A percentile compares a stretch with the other conserved stretches of the same genome.
phyloP scores from a whole-genome alignment of 2,888 invertebrate genomes.

The Cephus rjabovi region DNA sequence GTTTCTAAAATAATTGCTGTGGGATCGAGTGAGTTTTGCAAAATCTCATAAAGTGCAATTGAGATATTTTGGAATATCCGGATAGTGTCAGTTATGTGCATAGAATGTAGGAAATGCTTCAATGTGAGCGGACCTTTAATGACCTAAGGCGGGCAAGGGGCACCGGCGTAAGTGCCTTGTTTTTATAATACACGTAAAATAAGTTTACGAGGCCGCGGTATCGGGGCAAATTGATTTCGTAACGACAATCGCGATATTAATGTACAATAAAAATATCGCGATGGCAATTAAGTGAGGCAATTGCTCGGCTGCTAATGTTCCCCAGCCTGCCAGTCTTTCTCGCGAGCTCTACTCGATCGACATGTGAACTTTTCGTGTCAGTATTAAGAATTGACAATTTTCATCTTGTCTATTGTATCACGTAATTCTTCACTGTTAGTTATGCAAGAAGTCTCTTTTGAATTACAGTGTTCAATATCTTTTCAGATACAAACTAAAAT shows the following conservation, averaged over 20 bases:
- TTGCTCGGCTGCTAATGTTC: constrained; percentile 24
- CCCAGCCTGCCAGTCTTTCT: constrained; percentile 34
- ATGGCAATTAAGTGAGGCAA: constrained; percentile 43
- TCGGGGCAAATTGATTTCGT: constrained; percentile 52
- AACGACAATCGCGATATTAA: constrained; percentile 52
- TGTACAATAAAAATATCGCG: constrained; percentile 47
- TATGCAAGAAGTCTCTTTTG: neutral
- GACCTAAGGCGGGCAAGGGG: neutral
- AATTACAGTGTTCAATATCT: neutral
- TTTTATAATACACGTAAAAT: constrained; percentile 54
- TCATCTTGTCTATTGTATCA: neutral
- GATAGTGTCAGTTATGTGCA: neutral
- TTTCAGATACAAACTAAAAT: neutral
- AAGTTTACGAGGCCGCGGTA: constrained; percentile 47
- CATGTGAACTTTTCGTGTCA: neutral
- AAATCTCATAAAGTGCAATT: neutral
- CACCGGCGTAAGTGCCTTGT: constrained; percentile 25
- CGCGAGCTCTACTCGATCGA: constrained; percentile 19
- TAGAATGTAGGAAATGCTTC: neutral
- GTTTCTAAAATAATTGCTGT: neutral
- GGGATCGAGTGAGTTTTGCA: neutral
- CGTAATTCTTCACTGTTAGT: neutral
- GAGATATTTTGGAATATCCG: neutral
- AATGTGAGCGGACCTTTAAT: neutral
- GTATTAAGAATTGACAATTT: neutral